A percentile compares a stretch with the other conserved stretches of the same genome.
Conservation (phyloP, 2,888 invertebrate species). For the Drosophila nigricruria region DNA sequence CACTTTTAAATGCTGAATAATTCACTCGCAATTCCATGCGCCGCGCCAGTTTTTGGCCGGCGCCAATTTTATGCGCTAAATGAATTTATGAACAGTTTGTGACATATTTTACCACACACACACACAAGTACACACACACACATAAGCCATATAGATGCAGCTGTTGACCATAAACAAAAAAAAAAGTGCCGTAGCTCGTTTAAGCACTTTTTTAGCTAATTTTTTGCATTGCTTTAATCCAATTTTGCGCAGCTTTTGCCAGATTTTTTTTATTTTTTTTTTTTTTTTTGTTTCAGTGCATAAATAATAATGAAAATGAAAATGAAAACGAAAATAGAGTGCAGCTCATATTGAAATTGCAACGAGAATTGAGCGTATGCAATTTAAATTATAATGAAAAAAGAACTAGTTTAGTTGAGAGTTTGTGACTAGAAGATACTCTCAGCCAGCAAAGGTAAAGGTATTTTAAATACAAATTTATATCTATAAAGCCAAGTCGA, state of each 20-base stretch:
- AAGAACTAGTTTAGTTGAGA: not conserved
- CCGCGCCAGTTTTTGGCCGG: slow-evolving; percentile 24
- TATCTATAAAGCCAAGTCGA: too few relatives aligned
- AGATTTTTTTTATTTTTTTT: too few relatives aligned
- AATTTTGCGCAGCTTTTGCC: slow-evolving; percentile 20
- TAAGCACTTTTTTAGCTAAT: slow-evolving; percentile 47
- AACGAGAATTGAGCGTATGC: slow-evolving; percentile 27
- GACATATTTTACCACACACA: slow-evolving; percentile 55
- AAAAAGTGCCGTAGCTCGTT: slow-evolving; percentile 21
- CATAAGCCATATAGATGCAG: slow-evolving; percentile 19
- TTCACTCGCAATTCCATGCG: slow-evolving; percentile 58
- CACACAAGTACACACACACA: not conserved
- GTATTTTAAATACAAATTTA: too few relatives aligned
- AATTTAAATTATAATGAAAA: slow-evolving; percentile 25
- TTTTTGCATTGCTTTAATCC: slow-evolving; percentile 39
- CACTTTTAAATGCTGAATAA: slow-evolving; percentile 69
- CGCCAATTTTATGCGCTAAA: slow-evolving; percentile 60
- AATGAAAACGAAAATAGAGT: slow-evolving; percentile 17
- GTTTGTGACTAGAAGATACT: not conserved
- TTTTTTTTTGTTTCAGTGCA: slow-evolving; percentile 17
- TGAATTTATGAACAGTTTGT: slow-evolving; percentile 71
- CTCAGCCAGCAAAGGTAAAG: too few relatives aligned
- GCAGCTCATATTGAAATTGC: slow-evolving; percentile 35
- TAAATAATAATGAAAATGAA: slow-evolving; percentile 42
- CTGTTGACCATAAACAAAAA: slow-evolving; percentile 25